Evolutionary conservation across 2,888 invertebrate genomes (phyloP).

Genomic region (Tridacna gigas): DNA sequence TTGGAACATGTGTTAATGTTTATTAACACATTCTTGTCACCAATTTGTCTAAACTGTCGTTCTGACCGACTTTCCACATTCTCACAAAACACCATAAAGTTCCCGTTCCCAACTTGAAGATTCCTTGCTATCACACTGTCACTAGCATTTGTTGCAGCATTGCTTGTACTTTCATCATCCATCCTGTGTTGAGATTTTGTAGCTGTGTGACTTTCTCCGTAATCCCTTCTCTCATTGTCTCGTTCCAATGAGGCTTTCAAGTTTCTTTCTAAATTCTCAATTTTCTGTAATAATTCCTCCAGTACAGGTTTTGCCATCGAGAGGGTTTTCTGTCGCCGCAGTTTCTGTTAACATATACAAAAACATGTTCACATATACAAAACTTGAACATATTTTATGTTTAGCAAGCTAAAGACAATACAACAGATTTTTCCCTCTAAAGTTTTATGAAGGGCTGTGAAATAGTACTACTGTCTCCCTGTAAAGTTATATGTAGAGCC

Average conservation of each 20-base stretch:
- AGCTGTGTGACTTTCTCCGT: background rate
- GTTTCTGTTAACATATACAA: slow-evolving; percentile 11
- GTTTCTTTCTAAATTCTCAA: background rate
- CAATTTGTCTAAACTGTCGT: slow-evolving; percentile 8
- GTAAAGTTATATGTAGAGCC: no score
- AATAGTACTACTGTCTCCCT: no score
- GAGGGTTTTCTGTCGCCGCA: background rate
- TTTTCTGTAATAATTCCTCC: background rate
- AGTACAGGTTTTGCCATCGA: slow-evolving; percentile 10
- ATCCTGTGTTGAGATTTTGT: no score
- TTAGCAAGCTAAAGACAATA: no score
- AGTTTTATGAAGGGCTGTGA: no score
- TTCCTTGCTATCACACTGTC: background rate
- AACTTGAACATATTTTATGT: no score
- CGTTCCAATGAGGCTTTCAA: background rate
- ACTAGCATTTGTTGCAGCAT: background rate
- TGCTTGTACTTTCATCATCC: no score
- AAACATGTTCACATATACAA: background rate
- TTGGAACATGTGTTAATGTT: slow-evolving; percentile 14
- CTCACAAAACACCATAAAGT: slow-evolving; percentile 20
- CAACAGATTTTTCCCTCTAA: no score
- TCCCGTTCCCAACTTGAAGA: slow-evolving; percentile 4
- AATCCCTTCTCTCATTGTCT: background rate
- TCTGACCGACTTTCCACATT: slow-evolving; percentile 21
- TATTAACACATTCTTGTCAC: slow-evolving; percentile 20